Evolutionary conservation across 2,113 vertebrate genomes (phyloP).

Genomic region (Malurus melanocephalus): DNA sequence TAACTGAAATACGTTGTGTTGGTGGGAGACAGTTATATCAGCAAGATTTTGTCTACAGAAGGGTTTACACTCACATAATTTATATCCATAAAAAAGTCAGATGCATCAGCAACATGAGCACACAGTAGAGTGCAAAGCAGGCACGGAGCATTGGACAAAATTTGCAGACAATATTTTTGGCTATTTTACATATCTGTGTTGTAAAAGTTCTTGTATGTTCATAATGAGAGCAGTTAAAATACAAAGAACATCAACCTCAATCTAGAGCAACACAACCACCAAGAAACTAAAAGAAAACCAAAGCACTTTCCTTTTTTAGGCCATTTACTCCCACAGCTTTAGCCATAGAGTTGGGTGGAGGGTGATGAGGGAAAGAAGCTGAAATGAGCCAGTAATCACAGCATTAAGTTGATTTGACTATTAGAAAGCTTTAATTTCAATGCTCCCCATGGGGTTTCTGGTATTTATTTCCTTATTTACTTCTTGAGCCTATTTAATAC

Average conservation of each 20-base stretch:
- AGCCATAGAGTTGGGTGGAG: background rate
- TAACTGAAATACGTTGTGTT: constrained; percentile 42
- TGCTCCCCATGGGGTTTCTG: background rate
- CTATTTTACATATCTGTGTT: background rate
- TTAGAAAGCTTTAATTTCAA: constrained; percentile 49
- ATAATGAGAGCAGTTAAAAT: background rate
- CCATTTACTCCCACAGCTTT: constrained; percentile 7
- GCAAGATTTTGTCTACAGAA: constrained; percentile 36
- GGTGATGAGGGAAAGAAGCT: background rate
- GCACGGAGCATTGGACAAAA: background rate
- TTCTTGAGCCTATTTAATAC: constrained; percentile 51
- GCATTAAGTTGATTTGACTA: constrained; percentile 39
- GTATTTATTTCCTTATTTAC: constrained; percentile 46
- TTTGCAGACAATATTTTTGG: background rate
- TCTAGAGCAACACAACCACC: background rate
- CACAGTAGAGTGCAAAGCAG: background rate
- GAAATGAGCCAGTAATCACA: background rate
- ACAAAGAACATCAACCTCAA: background rate
- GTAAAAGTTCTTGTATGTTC: background rate
- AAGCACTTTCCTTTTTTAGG: background rate
- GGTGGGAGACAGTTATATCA: constrained; percentile 24
- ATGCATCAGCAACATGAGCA: rapidly evolving
- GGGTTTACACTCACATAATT: background rate
- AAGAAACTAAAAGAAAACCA: background rate
- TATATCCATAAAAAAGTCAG: background rate